Evolutionary conservation across 2,797 vertebrate genomes (phyloP).

Genomic region (Gastrophryne carolinensis): DNA sequence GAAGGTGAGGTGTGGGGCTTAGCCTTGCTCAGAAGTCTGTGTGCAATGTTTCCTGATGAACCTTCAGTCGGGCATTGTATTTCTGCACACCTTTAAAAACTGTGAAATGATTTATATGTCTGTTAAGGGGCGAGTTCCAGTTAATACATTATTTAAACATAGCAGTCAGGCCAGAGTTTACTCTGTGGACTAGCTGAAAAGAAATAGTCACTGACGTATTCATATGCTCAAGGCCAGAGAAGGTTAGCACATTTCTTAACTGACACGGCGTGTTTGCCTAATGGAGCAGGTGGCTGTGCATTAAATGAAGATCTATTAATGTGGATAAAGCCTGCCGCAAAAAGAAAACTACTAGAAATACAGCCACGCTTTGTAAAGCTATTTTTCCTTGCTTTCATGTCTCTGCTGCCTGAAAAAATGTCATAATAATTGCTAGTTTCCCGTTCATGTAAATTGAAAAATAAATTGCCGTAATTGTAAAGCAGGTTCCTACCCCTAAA

Average conservation of each 20-base stretch:
- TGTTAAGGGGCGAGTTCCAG: neutral
- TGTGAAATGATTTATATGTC: neutral
- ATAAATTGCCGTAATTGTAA: neutral
- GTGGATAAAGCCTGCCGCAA: neutral
- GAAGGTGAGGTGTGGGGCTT: no score
- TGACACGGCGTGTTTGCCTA: neutral
- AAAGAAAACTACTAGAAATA: constrained; percentile 4
- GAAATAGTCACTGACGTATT: constrained; percentile 14
- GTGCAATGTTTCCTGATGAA: neutral
- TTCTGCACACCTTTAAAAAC: neutral
- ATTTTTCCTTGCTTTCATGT: neutral
- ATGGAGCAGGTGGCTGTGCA: constrained; percentile 26
- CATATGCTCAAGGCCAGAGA: constrained; percentile 15
- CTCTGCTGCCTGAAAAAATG: constrained; percentile 17
- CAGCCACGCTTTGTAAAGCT: neutral
- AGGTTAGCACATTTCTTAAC: constrained; percentile 10
- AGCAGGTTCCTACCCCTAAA: neutral
- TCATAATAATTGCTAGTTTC: constrained; percentile 41
- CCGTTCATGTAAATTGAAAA: constrained; percentile 8
- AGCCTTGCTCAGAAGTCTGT: no score
- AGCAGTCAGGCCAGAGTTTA: neutral
- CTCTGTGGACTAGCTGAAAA: neutral
- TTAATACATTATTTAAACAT: neutral
- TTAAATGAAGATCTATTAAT: constrained; percentile 28
- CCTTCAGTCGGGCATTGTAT: neutral